Conservation (phyloP, 2,888 invertebrate genomes). For the Apocheima hispidaria region DNA sequence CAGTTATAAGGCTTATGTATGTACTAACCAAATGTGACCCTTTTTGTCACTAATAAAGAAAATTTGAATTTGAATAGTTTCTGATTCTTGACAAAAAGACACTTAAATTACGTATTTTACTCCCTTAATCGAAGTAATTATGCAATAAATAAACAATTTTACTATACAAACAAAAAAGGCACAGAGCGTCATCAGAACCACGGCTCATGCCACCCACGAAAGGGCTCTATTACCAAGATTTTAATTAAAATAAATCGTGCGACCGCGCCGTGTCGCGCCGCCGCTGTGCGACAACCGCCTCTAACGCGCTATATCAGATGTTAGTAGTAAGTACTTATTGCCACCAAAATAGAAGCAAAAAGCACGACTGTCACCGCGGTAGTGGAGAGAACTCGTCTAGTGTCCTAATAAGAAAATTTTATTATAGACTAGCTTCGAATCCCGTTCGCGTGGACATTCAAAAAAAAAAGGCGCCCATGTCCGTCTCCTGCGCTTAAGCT, state of each 20-base stretch:
- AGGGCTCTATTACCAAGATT: conserved; percentile 27
- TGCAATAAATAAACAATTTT: conserved; percentile 2
- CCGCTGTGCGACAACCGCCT: conserved; percentile 1
- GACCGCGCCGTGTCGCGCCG: conserved; percentile 19
- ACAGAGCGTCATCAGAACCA: background rate
- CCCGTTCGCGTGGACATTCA: no score
- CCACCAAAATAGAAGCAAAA: conserved; percentile 4
- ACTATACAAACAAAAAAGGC: background rate
- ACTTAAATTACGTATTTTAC: background rate
- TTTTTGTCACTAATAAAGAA: no score
- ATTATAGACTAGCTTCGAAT: background rate
- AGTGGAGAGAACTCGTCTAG: background rate
- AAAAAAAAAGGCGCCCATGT: no score
- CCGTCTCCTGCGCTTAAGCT: no score
- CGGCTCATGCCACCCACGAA: conserved; percentile 39
- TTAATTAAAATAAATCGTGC: conserved; percentile 48
- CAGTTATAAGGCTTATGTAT: no score
- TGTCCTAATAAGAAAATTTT: background rate
- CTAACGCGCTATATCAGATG: background rate
- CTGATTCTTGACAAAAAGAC: background rate
- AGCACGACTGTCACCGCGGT: background rate
- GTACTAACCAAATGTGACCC: no score
- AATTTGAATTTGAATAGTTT: no score
- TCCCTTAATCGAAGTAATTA: background rate
- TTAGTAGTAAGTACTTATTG: background rate